Evolutionary conservation across 2,888 invertebrate species (phyloP), one percentile per base, ranked within the genome.

Genomic region (Cloeon dipterum): DNA sequence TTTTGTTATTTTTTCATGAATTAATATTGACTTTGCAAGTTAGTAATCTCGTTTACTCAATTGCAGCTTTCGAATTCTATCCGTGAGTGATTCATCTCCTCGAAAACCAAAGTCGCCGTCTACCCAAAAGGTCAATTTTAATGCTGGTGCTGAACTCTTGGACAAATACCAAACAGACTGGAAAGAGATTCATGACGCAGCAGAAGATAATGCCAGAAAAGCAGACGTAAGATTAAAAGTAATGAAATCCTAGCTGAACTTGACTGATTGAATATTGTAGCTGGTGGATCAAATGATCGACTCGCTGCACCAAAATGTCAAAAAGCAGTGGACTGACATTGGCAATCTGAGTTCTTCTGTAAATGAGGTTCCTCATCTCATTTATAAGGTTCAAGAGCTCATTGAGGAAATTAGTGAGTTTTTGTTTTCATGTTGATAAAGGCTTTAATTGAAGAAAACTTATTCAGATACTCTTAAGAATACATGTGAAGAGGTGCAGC

Each of bases 151-250:
- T 21, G 69, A 68, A 42, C 56, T 78, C 41, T 53, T 79, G 34
- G 66, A 68, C 42, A 69, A 72, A 52, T 78, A 72, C 53, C 75
- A 78, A 52, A 58, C 68, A 34, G 61, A 73, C 42, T 81, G 79
- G 79, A 67, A 64, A 14, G 67, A 70, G 45, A 51, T 78, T 33
- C 78, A 78, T 44, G 62, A 65, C 42, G 61, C 68, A 40, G 70
- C 74, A 2, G 76, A 77, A 46, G 61, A 59, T 36, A 79, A 75
- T 50, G 59, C 63, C 1, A 50, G 50, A 20, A 59, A 59, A 46
- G 74, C 76, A 7, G 65, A 51, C 42, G 54, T 53, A 45, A 44
- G n/a, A 4, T 13, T 14, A 11, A 21, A n/a, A n/a, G n/a, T n/a
- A n/a, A n/a, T n/a, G n/a, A n/a, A n/a, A n/a, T 26, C 16, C 4